Percentiles rank a stretch among this genome's conserved stretches.
Conservation (phyloP, 2,113 vertebrate species). For the Xiphias gladius region DNA sequence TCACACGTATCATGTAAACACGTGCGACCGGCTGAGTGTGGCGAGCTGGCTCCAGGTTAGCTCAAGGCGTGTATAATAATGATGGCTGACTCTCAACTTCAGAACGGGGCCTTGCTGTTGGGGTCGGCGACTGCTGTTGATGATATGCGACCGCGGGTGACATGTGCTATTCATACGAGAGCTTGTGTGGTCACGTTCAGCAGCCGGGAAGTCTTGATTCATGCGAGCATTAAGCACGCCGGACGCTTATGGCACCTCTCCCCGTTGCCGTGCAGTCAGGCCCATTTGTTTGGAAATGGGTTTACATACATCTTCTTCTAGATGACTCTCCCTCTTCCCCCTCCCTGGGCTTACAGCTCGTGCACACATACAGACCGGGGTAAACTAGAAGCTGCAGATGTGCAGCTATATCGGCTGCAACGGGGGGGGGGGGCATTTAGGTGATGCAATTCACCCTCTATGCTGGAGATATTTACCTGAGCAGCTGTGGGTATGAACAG, state of each 20-base stretch:
- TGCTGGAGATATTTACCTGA: constrained; percentile 38
- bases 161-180: constrained; percentile 55
- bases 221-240: constrained; percentile 77
- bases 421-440: constrained; percentile 25
- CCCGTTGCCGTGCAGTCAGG: constrained; percentile 69
- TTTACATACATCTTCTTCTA: constrained; percentile 81
- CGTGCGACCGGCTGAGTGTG: neutral
- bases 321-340: constrained; percentile 55
- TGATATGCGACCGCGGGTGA: constrained; percentile 51
- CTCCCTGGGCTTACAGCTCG: constrained; percentile 32
- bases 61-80: constrained; percentile 25
- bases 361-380: neutral
- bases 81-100: constrained; percentile 31
- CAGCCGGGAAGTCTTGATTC: constrained; percentile 77
- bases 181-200: constrained; percentile 79
- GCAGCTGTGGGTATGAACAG: constrained; percentile 1
- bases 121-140: constrained; percentile 35
- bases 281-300: constrained; percentile 82
- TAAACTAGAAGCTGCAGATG: constrained; percentile 33
- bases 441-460: constrained; percentile 39
- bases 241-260: constrained; percentile 80
- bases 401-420: constrained; percentile 19
- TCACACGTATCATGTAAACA: constrained; percentile 17
- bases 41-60: constrained; percentile 38
- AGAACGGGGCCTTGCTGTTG: constrained; percentile 22